A percentile compares a stretch with the other conserved stretches of the same genome.
Evolutionary conservation across 2,113 vertebrate genomes (phyloP).

Genomic region (Cephalopterus ornatus): DNA sequence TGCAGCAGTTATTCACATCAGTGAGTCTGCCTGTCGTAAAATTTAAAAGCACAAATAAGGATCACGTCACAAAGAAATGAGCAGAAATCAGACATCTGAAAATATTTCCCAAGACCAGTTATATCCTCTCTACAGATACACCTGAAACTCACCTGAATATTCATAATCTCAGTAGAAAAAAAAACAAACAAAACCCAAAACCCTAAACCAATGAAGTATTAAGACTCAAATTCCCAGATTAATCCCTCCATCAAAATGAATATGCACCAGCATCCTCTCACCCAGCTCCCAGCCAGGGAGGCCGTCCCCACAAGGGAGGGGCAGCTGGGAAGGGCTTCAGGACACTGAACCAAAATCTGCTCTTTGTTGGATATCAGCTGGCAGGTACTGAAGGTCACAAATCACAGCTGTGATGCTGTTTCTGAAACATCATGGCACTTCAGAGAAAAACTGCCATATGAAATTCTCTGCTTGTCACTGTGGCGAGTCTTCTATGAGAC

Average conservation of each 20-base stretch:
- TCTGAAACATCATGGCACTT: background rate
- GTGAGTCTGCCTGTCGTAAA: background rate
- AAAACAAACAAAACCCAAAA: background rate
- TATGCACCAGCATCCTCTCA: background rate
- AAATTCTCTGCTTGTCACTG: background rate
- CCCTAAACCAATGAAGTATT: background rate
- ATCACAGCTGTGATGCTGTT: background rate
- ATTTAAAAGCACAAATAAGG: background rate
- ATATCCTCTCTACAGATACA: background rate
- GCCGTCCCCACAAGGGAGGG: background rate
- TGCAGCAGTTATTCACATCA: background rate
- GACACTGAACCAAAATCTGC: background rate
- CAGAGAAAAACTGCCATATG: background rate
- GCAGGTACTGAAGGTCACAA: conserved; percentile 31
- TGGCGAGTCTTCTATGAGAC: background rate
- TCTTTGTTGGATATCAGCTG: background rate
- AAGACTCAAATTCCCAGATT: background rate
- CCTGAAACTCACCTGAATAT: background rate
- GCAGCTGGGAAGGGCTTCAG: background rate
- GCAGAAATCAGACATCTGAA: background rate
- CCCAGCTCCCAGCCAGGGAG: background rate
- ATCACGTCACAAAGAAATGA: background rate
- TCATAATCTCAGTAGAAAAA: background rate
- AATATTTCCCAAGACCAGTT: background rate
- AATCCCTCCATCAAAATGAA: background rate